A percentile compares a stretch with the other conserved stretches of the same genome.
Evolutionary conservation across 2,888 invertebrate genomes (phyloP).

Genomic region (Dicycla oo): DNA sequence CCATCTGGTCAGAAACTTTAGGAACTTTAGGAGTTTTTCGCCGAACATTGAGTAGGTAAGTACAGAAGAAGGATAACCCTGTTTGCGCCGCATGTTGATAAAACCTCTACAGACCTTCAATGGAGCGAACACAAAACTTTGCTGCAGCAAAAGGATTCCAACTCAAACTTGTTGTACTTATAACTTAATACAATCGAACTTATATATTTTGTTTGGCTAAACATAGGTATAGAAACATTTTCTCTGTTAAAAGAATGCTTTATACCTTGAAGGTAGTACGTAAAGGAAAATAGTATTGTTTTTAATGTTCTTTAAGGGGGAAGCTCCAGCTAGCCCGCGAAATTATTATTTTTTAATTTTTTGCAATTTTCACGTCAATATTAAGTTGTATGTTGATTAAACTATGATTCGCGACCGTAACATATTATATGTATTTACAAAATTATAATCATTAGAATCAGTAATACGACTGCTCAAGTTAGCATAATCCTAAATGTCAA

Average conservation of each 20-base stretch:
- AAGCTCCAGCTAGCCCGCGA: no score
- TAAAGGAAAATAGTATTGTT: background rate
- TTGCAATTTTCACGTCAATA: no score
- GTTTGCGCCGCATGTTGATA: slow-evolving; percentile 19
- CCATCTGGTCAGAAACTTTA: slow-evolving; percentile 11
- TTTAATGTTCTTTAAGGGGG: no score
- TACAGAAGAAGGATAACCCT: slow-evolving; percentile 2
- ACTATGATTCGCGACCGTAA: no score
- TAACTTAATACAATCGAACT: slow-evolving; percentile 8
- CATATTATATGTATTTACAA: no score
- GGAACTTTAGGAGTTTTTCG: slow-evolving; percentile 16
- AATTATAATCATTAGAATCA: no score
- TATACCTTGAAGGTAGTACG: no score
- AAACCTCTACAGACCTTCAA: slow-evolving; percentile 11
- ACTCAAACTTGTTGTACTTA: slow-evolving; percentile 39
- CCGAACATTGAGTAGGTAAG: slow-evolving; percentile 9
- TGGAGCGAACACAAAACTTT: slow-evolving; percentile 34
- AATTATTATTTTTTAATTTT: no score
- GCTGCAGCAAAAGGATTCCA: slow-evolving; percentile 16
- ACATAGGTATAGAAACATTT: background rate
- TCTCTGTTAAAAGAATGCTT: background rate
- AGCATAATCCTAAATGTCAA: no score
- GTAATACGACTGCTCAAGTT: no score
- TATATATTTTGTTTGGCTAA: background rate
- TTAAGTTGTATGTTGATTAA: no score